A percentile compares a stretch with the other conserved stretches of the same genome.
These are phyloP conservation scores for Dastarcus helophoroides DNA, from an alignment of 2,888 invertebrate genomes.

Conservation along the genomic window DNA sequence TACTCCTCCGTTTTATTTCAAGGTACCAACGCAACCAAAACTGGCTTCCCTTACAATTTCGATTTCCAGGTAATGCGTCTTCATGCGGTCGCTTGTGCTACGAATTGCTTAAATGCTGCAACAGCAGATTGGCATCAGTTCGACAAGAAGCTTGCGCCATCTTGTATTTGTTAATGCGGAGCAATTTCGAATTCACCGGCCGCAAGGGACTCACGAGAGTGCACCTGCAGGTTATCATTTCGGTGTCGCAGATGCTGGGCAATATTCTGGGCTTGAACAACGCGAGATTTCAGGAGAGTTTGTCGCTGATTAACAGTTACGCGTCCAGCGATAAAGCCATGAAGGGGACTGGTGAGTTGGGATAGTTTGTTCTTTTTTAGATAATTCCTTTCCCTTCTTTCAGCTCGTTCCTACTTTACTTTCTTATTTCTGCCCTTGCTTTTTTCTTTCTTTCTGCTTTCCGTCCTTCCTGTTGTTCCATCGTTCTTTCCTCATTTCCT, in stretches of 20 bases:
- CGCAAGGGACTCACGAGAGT: slow-evolving; percentile 78
- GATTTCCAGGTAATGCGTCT: slow-evolving; percentile 53
- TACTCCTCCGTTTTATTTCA: slow-evolving; percentile 74
- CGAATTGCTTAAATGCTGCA: slow-evolving; percentile 72
- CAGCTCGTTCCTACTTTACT: no score
- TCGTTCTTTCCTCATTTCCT: no score
- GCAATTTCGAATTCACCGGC: slow-evolving; percentile 83
- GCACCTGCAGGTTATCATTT: slow-evolving; percentile 88
- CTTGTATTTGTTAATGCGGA: slow-evolving; percentile 83
- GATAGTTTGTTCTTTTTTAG: no score
- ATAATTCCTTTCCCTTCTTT: no score
- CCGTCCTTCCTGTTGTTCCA: no score
- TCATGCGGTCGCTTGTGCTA: slow-evolving; percentile 73
- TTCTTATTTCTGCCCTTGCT: no score
- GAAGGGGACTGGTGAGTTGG: slow-evolving; percentile 70
- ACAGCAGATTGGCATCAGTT: slow-evolving; percentile 70
- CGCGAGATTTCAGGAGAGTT: slow-evolving; percentile 87
- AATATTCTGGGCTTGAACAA: slow-evolving; percentile 84
- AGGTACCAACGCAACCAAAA: slow-evolving; percentile 40
- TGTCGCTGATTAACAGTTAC: slow-evolving; percentile 86
- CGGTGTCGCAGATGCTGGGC: slow-evolving; percentile 87
- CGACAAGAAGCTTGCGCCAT: slow-evolving; percentile 87
- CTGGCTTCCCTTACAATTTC: neutral
- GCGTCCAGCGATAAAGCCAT: slow-evolving; percentile 88
- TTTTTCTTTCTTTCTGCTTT: no score